Evolutionary conservation across 2,888 invertebrate genomes (phyloP).

Genomic region (Cantharis rustica): DNA sequence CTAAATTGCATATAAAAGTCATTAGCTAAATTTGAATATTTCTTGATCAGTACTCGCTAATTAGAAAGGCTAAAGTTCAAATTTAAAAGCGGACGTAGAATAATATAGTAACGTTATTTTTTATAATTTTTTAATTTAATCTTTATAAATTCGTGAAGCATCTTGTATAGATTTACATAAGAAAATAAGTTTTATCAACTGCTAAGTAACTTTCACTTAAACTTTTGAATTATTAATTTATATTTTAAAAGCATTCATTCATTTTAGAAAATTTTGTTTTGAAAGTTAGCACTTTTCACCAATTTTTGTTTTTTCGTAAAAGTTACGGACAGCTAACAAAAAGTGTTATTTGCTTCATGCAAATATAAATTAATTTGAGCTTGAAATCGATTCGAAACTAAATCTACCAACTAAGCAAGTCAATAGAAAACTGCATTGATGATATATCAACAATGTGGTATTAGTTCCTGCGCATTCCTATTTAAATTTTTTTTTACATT

Average conservation of each 20-base stretch:
- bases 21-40: neutral
- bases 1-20: too few species aligned
- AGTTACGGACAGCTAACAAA: neutral
- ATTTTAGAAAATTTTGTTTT: neutral
- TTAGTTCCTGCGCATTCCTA: neutral
- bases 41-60: too few species aligned
- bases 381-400: neutral
- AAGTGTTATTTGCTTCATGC: neutral
- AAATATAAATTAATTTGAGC: neutral
- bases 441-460: neutral
- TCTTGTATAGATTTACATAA: neutral
- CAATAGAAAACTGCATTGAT: neutral
- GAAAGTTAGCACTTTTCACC: neutral
- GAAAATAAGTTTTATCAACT: neutral
- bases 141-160: neutral
- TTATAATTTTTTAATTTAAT: neutral
- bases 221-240: neutral
- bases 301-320: neutral
- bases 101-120: neutral
- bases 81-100: neutral
- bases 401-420: neutral
- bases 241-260: neutral
- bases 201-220: neutral
- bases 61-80: neutral
- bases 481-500: neutral